Percentiles rank a stretch among this genome's conserved stretches.
Evolutionary conservation across 2,888 invertebrate genomes (phyloP).

Genomic region (Lasius platythorax): DNA sequence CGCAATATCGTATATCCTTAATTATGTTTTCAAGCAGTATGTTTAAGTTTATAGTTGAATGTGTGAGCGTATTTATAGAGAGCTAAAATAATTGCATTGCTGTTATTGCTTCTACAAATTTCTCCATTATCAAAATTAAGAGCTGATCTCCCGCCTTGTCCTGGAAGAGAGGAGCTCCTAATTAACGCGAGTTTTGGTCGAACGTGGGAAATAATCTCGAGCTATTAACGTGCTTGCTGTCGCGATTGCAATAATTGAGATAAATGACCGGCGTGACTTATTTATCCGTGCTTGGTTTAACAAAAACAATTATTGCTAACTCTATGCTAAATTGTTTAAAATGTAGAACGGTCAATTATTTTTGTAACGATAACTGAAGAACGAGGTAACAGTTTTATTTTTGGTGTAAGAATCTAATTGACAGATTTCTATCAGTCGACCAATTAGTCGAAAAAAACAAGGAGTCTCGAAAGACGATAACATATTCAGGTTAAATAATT

Average conservation of each 20-base stretch:
- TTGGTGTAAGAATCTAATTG: neutral
- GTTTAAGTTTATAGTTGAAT: neutral
- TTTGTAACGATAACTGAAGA: neutral
- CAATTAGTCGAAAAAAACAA: neutral
- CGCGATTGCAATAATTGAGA: conserved; percentile 42
- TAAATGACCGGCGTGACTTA: conserved; percentile 30
- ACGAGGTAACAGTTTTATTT: neutral
- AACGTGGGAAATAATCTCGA: conserved; percentile 43
- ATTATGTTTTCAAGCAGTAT: neutral
- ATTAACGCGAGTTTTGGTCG: conserved; percentile 40
- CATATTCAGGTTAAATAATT: neutral
- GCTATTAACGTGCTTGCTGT: conserved; percentile 34
- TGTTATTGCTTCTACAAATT: conserved; percentile 17
- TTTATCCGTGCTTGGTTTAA: neutral
- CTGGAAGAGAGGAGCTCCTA: conserved; percentile 21
- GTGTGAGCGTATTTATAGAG: neutral
- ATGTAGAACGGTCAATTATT: neutral
- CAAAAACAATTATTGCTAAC: conserved; percentile 5
- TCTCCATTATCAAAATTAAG: conserved; percentile 50
- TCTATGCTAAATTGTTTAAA: neutral
- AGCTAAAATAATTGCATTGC: neutral
- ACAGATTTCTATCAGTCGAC: neutral
- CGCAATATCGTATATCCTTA: neutral
- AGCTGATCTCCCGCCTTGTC: conserved; percentile 34
- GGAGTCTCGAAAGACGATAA: neutral